A percentile compares a stretch with the other conserved stretches of the same genome.
Evolutionary conservation across 2,888 invertebrate genomes (phyloP).

Genomic region (Thereva unica): DNA sequence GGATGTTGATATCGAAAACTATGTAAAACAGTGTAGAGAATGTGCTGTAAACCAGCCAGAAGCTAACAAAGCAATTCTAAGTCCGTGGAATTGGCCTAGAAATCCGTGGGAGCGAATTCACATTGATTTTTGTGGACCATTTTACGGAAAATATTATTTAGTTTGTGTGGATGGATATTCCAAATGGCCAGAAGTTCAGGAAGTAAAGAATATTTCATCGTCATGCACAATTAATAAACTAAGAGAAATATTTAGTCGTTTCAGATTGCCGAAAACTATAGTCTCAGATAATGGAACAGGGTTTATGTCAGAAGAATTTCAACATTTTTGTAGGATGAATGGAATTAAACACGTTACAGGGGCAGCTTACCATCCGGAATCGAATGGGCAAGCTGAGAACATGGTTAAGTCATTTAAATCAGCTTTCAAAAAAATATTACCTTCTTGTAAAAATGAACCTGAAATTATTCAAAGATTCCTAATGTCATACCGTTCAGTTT

Average conservation of each 20-base stretch:
- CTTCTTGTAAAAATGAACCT: neutral
- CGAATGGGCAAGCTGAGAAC: conserved; percentile 25
- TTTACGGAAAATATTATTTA: conserved; percentile 36
- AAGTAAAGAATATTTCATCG: conserved; percentile 16
- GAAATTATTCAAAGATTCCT: neutral
- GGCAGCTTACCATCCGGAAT: conserved; percentile 12
- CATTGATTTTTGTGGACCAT: conserved; percentile 41
- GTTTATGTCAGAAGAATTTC: conserved; percentile 40
- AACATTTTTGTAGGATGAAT: conserved; percentile 11
- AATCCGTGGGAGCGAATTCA: conserved; percentile 43
- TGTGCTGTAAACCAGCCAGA: conserved; percentile 35
- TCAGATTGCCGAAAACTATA: conserved; percentile 42
- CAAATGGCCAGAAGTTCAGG: conserved; percentile 44
- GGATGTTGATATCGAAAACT: conserved; percentile 42
- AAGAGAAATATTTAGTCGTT: conserved; percentile 43
- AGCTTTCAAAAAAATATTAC: neutral
- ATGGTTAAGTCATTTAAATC: conserved; percentile 18
- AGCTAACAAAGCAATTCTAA: conserved; percentile 37
- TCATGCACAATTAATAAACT: conserved; percentile 35
- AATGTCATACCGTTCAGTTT: neutral
- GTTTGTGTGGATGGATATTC: conserved; percentile 45
- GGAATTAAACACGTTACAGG: conserved; percentile 13
- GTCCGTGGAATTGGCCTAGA: conserved; percentile 37
- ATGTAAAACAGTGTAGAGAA: conserved; percentile 40
- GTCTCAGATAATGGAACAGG: conserved; percentile 44